These are phyloP conservation scores for Trachythela sp. DNA, from an alignment of 64 coral and sea anemone genomes.

Conservation along the genomic window DNA sequence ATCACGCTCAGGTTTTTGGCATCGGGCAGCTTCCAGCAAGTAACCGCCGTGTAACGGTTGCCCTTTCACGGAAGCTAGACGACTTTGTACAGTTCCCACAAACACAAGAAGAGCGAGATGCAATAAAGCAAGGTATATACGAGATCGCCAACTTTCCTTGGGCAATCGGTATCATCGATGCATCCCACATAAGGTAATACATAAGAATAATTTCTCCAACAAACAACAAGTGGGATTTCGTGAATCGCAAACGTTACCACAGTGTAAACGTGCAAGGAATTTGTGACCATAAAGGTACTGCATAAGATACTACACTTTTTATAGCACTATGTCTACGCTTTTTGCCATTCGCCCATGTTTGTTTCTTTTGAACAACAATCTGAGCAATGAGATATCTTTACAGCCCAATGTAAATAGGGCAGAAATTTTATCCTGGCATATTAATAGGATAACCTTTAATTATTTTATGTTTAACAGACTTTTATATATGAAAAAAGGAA, in stretches of 20 bases:
- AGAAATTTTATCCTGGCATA: too few species aligned
- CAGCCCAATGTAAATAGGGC: too few species aligned
- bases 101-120: constrained; percentile 2
- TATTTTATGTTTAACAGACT: too few species aligned
- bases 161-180: constrained; percentile 31
- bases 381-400: too few species aligned
- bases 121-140: constrained; percentile 34
- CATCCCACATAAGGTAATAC: too few species aligned
- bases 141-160: constrained; percentile 33
- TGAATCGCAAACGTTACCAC: constrained; percentile 30
- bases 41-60: background rate
- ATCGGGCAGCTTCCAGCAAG: background rate
- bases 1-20: constrained; percentile 40
- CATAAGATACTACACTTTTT: too few species aligned
- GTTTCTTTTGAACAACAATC: too few species aligned
- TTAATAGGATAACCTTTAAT: too few species aligned
- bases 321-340: too few species aligned
- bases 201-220: constrained; percentile 22
- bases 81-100: constrained; percentile 11
- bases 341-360: too few species aligned
- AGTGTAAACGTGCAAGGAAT: constrained; percentile 29
- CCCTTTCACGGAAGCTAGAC: background rate
- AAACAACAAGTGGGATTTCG: constrained; percentile 1
- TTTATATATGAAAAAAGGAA: too few species aligned
- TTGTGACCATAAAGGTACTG: constrained; percentile 29